A percentile compares a stretch with the other conserved stretches of the same genome.
Evolutionary conservation across 2,797 vertebrate genomes (phyloP).

Genomic region (Anguilla obscura): DNA sequence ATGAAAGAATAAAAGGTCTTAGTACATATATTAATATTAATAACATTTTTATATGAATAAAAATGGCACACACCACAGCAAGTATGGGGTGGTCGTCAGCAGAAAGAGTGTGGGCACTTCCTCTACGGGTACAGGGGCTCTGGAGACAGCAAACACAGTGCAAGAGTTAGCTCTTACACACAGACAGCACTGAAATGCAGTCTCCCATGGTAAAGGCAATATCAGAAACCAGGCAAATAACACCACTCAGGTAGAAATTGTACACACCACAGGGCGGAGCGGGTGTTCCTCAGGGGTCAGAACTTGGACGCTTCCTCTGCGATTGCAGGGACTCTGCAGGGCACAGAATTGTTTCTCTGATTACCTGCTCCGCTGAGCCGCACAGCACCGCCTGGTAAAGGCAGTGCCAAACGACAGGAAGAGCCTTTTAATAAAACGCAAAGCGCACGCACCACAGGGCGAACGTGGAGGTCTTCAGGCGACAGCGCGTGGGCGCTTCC

Average conservation of each 20-base stretch:
- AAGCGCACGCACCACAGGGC: constrained; percentile 27
- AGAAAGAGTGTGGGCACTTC: neutral
- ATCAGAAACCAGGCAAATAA: neutral
- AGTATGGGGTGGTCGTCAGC: neutral
- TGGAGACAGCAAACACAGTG: neutral
- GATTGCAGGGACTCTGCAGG: constrained; percentile 75
- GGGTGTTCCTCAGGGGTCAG: constrained; percentile 72
- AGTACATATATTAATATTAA: neutral
- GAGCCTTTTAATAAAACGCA: constrained; percentile 32
- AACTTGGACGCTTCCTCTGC: constrained; percentile 72
- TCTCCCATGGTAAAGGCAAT: neutral
- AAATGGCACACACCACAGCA: neutral
- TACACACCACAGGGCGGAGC: constrained; percentile 69
- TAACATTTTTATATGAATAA: neutral
- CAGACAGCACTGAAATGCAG: neutral
- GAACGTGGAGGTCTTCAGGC: neutral
- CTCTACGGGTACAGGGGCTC: neutral
- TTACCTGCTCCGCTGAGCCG: neutral
- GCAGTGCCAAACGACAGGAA: neutral
- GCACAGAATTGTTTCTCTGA: constrained; percentile 24
- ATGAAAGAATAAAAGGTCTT: too few relatives aligned
- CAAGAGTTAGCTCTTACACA: neutral
- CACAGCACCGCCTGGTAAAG: neutral
- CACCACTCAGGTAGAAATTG: neutral
- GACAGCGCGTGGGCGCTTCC: constrained; percentile 12